Base-by-base conservation (phyloP, 2,113 vertebrate species). In the Rhea pennata region DNA sequence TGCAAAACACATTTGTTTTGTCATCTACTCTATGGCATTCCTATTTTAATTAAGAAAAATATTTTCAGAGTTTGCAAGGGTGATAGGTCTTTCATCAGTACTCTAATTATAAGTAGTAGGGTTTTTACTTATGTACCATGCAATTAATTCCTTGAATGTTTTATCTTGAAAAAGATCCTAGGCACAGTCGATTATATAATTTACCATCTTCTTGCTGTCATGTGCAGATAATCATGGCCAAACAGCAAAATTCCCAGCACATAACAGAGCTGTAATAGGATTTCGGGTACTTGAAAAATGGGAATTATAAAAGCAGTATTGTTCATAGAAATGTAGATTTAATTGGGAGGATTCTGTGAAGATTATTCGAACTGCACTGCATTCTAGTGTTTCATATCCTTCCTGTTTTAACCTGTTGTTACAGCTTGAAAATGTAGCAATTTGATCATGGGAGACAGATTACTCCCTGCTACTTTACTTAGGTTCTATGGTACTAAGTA, bases 401-500 rank as follows among this genome's bases (percentile, higher is more conserved):
- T 64, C 31, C 20, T 79, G 26, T 11, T 4, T 58, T 39, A 33
- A 29, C 27, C 2, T 26, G 10, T 26, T 77, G 46, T 20, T 64
- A 21, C 5, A 2, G 5, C 54, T 53, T 73, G 33, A 74, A 27
- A 6, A 10, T 0, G 0, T 27, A 27, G 15, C 36, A 29, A 4
- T 48, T 42, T 75, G 21, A 5, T 54, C 39, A 19, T 26, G 13
- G 50, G 29, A 65, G 40, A 33, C 22, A 12, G 12, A 29, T 11
- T 61, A 33, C 54, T 66, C n/a, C 20, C 7, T 56, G 3, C 6
- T 20, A 24, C n/a, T 46, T 69, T n/a, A 53, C 40, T 27, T 5
- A 11, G 31, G 22, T 36, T 36, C 36, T 36, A 36, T 36, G 6
- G 36, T 36, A 36, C 36, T 36, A 36, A 36, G 36, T 36, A 36